These are phyloP conservation scores for Rhagonycha lutea DNA, from an alignment of 2,888 invertebrate genomes.

Conservation along the genomic window DNA sequence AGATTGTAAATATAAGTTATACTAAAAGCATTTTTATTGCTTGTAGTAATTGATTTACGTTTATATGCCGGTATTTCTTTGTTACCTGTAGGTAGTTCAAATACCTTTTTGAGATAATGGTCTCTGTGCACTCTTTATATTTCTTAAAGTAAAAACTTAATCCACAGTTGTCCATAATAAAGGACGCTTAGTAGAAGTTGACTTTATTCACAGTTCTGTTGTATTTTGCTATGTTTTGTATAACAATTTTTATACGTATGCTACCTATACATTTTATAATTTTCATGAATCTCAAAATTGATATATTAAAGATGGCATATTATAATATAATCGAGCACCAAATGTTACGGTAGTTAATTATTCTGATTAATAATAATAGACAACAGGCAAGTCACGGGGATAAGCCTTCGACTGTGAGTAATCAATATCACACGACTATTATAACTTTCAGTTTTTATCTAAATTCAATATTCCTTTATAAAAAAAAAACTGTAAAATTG, in stretches of 20 bases:
- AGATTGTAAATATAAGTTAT: background rate
- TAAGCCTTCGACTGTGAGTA: background rate
- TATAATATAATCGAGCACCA: background rate
- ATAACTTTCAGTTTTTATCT: background rate
- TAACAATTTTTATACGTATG: background rate
- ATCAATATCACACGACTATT: background rate
- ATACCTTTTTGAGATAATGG: background rate
- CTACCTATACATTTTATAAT: background rate
- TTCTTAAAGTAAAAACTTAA: background rate
- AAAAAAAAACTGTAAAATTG: background rate
- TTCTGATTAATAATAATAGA: background rate
- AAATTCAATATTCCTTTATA: no score
- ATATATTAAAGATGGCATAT: background rate
- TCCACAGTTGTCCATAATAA: background rate
- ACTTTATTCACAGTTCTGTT: background rate
- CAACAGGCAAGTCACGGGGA: background rate
- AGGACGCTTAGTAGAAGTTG: background rate
- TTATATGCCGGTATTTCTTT: background rate
- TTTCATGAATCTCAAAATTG: no score
- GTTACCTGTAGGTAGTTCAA: background rate
- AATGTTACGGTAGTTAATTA: background rate
- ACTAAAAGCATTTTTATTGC: background rate
- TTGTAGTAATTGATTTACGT: background rate
- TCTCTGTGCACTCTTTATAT: background rate
- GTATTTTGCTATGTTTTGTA: background rate